Conservation (phyloP, 2,888 invertebrate genomes). For the Leptura quadrifasciata region DNA sequence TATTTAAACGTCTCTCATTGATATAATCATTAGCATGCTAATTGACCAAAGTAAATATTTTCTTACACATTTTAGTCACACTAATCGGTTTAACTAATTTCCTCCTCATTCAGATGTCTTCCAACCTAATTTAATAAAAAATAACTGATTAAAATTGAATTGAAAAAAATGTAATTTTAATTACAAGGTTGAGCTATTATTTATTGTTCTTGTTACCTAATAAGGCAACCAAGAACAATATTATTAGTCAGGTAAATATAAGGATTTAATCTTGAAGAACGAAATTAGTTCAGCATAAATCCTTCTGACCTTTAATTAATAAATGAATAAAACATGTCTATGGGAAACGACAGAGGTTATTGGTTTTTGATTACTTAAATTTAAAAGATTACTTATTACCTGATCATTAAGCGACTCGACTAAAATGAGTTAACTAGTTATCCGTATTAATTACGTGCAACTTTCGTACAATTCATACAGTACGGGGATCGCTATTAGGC, state of each 20-base stretch:
- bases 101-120: not conserved
- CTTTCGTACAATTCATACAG: too few relatives aligned
- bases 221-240: conserved; percentile 6
- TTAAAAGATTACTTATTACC: not conserved
- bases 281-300: conserved; percentile 22
- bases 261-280: conserved; percentile 7
- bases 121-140: conserved; percentile 6
- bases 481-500: too few relatives aligned
- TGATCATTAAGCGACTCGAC: not conserved
- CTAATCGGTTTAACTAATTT: conserved; percentile 23
- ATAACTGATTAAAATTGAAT: not conserved
- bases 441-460: too few relatives aligned
- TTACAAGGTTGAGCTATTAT: conserved; percentile 25
- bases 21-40: not conserved
- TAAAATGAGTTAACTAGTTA: too few relatives aligned
- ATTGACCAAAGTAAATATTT: not conserved
- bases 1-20: not conserved
- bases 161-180: not conserved
- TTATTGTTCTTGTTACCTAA: conserved; percentile 30
- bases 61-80: conserved; percentile 4
- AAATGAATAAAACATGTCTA: not conserved
- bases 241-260: conserved; percentile 12
- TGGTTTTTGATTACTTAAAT: not conserved
- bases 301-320: conserved; percentile 15
- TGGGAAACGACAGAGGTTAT: not conserved